Evolutionary conservation across 2,797 vertebrate species (phyloP).

Genomic region (Cynopterus sphinx): DNA sequence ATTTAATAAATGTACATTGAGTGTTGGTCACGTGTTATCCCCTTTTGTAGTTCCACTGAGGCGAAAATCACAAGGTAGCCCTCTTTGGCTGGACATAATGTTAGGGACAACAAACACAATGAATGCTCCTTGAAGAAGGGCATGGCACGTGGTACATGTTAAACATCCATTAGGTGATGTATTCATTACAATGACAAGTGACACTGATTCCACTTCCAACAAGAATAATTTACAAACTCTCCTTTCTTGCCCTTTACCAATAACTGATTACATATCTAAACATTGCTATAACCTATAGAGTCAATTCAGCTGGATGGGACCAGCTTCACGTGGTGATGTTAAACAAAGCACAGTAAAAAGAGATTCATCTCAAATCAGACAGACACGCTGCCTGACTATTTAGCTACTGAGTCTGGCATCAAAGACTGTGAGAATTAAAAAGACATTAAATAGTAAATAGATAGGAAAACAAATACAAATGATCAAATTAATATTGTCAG

Average conservation of each 20-base stretch:
- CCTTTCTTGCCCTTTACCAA: background rate
- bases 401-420: background rate
- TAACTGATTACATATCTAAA: background rate
- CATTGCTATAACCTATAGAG: rapidly evolving
- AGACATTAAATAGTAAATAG: background rate
- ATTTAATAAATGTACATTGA: background rate
- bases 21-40: background rate
- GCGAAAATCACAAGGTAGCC: background rate
- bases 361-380: background rate
- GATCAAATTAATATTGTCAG: background rate
- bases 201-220: background rate
- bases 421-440: background rate
- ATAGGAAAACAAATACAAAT: background rate
- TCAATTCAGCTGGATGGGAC: background rate
- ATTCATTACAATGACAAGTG: background rate
- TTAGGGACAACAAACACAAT: background rate
- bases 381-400: background rate
- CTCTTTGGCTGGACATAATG: background rate
- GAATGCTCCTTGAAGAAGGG: background rate
- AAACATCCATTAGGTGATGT: background rate
- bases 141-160: rapidly evolving
- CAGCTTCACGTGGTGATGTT: background rate
- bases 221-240: background rate
- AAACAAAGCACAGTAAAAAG: background rate
- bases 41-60: background rate